Conservation (phyloP, 1,140 invertebrate genomes). For the Ganaspis sp. region DNA sequence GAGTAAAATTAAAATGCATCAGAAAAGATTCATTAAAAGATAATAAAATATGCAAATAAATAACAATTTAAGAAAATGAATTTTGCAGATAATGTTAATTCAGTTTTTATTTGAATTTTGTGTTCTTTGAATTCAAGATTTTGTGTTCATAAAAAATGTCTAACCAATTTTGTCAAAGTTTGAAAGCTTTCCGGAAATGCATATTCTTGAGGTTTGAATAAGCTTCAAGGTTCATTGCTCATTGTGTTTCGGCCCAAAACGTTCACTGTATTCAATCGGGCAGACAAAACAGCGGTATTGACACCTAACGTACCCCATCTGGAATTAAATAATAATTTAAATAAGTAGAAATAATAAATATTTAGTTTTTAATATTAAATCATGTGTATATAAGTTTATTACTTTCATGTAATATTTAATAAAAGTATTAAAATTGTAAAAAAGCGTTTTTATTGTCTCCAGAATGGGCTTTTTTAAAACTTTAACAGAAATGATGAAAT, state of each 20-base stretch:
- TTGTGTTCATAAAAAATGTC: conserved; percentile 37
- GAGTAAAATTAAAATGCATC: no score
- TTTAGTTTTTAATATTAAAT: conserved; percentile 11
- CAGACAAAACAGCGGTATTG: conserved; percentile 97
- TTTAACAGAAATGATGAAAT: no score
- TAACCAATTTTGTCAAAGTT: conserved; percentile 73
- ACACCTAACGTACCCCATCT: conserved; percentile 93
- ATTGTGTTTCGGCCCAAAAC: conserved; percentile 90
- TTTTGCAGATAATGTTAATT: no score
- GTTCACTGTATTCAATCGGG: conserved; percentile 94
- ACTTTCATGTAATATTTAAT: no score
- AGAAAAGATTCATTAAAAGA: no score
- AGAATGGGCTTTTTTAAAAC: no score
- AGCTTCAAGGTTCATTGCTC: conserved; percentile 92
- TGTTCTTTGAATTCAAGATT: conserved; percentile 27
- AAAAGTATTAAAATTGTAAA: no score
- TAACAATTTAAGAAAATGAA: no score
- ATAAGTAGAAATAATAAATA: conserved; percentile 12
- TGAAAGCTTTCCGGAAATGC: conserved; percentile 80
- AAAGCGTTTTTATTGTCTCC: no score
- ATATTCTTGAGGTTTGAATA: conserved; percentile 93
- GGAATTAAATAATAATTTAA: conserved; percentile 63
- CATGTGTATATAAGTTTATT: no score
- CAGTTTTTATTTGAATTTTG: no score
- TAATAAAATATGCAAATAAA: no score